Evolutionary conservation across 2,797 vertebrate species (phyloP), one percentile per base, ranked within the genome.

Genomic region (Centroberyx gerrardi): DNA sequence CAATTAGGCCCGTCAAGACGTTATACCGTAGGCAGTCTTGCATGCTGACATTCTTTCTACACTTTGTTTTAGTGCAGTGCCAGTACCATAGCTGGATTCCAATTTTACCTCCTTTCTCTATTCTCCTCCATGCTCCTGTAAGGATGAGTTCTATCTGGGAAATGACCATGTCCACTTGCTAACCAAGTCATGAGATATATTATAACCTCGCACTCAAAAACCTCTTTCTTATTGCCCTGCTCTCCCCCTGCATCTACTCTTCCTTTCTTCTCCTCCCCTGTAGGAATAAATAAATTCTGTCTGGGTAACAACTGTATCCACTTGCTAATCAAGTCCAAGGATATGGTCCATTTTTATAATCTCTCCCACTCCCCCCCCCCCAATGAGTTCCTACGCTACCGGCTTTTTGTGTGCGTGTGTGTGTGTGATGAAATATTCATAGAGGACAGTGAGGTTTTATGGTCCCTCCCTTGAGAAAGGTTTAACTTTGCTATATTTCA

Each of bases 371-470:
- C n/a, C 17, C 27, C 18, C 28, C 4, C 13, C 28, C 29, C 97
- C 56, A 98, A 97, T 0, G 98, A 99, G 75, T 96, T 92, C 78
- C 96, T 99, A 8, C 96, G 93, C 84, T 99, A 99, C 88, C 95
- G 96, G 0, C 86, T 72, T 67, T 74, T 14, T 74, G n/a, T n/a
- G n/a, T n/a, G n/a, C n/a, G 5, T 68, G 14, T 9, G 7, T 18
- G 74, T 3, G 4, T 59, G 17, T 9, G 17, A 77, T 72, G 9
- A 67, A 77, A 70, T 81, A 59, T 68, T 59, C 18, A 42, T 60
- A 48, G 9, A 49, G 60, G 40, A 44, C 3, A 44, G 40, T 10
- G 10, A 44, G 40, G 40, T 10, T 14, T 13, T 10, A 44, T 8
- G 40, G 40, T 44, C 40, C 10, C n/a, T n/a, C n/a, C n/a, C 1